A percentile compares a stretch with the other conserved stretches of the same genome.
These are phyloP conservation scores for Rhagonycha fulva DNA, from an alignment of 2,888 invertebrate genomes.

Conservation along the genomic window DNA sequence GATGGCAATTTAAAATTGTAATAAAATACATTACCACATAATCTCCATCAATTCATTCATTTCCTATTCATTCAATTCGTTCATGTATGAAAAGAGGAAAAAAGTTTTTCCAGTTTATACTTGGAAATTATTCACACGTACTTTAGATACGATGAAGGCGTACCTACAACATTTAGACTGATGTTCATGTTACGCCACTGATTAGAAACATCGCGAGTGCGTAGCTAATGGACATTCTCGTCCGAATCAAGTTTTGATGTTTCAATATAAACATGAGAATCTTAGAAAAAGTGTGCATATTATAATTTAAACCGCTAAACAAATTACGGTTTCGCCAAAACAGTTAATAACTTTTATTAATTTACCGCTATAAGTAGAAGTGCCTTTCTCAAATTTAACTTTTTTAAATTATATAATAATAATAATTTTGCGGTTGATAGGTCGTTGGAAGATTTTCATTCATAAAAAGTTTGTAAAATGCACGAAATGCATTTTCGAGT, in stretches of 20 bases:
- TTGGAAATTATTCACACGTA: neutral
- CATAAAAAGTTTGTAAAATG: neutral
- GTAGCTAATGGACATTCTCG: neutral
- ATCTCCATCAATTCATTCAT: neutral
- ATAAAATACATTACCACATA: neutral
- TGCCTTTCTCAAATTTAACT: neutral
- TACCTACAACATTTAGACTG: neutral
- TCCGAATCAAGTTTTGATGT: neutral
- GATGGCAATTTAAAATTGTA: neutral
- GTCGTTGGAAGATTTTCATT: neutral
- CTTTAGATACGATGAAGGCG: neutral
- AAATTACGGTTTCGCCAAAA: slow-evolving; percentile 2
- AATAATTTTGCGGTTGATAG: neutral
- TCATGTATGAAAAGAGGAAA: neutral
- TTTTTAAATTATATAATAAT: neutral
- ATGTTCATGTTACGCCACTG: neutral
- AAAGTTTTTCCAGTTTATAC: neutral
- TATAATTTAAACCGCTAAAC: slow-evolving; percentile 1
- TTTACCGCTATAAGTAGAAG: slow-evolving; percentile 2
- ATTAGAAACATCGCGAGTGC: neutral
- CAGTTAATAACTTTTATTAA: slow-evolving; percentile 1
- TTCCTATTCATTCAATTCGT: neutral
- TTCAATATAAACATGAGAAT: neutral
- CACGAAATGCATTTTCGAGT: neutral
- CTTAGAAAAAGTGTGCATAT: neutral